Evolutionary conservation across 1,140 invertebrate species (phyloP).

Genomic region (Solenopsis invicta): DNA sequence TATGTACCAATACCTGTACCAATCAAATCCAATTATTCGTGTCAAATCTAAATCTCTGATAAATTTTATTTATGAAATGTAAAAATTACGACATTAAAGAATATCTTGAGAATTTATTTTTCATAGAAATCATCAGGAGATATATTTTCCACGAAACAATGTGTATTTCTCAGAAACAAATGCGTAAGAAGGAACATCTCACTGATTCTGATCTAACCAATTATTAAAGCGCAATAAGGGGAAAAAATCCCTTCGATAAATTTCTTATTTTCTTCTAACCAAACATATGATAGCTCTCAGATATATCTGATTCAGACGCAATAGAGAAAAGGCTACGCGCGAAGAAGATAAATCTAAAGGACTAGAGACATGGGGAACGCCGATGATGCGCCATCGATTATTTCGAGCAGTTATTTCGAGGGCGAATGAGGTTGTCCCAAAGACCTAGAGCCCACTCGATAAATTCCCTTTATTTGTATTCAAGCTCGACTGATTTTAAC

Average conservation of each 20-base stretch:
- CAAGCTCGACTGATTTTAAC: slow-evolving; percentile 11
- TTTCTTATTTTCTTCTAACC: slow-evolving; percentile 3
- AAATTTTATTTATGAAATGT: not conserved
- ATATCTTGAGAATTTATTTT: not conserved
- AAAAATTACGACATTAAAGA: not conserved
- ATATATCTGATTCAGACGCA: slow-evolving; percentile 9
- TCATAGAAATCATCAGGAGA: not conserved
- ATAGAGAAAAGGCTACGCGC: not conserved
- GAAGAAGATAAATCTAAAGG: not conserved
- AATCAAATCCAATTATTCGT: not conserved
- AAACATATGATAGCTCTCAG: slow-evolving; percentile 1
- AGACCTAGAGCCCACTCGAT: not conserved
- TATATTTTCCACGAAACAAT: not conserved
- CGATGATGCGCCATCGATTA: slow-evolving; percentile 32
- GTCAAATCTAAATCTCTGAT: not conserved
- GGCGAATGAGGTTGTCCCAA: slow-evolving; percentile 1
- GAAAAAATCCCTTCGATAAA: slow-evolving; percentile 22
- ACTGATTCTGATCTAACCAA: not conserved
- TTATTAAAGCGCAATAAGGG: slow-evolving; percentile 8
- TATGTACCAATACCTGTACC: not conserved
- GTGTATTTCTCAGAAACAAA: slow-evolving; percentile 13
- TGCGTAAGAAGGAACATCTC: not conserved
- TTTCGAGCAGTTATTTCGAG: slow-evolving; percentile 22
- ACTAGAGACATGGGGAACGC: not conserved
- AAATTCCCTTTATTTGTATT: not conserved